Conservation (phyloP, 2,113 vertebrate genomes). For the Anguilla japonica region DNA sequence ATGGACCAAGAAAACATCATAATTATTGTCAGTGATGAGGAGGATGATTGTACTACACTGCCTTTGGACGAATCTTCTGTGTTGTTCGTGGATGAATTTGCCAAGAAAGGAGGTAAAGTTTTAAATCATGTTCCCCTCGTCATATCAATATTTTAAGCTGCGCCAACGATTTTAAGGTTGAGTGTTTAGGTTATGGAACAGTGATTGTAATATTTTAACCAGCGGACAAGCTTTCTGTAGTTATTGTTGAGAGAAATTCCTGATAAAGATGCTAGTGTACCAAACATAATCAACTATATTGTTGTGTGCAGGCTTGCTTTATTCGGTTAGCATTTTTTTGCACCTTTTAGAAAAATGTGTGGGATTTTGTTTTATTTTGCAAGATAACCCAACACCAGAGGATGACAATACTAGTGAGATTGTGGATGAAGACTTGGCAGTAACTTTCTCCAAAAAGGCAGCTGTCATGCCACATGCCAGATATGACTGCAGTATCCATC, state of each 20-base stretch:
- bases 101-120: slow-evolving; percentile 23
- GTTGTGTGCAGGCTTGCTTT: neutral
- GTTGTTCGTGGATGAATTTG: slow-evolving; percentile 50
- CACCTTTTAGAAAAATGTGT: neutral
- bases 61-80: slow-evolving; percentile 46
- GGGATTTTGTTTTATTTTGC: neutral
- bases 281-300: too few species aligned
- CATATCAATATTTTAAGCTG: neutral
- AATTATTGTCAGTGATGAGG: slow-evolving; percentile 67
- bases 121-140: neutral
- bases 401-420: neutral
- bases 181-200: neutral
- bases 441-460: slow-evolving; percentile 61
- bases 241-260: too few species aligned
- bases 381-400: slow-evolving; percentile 34
- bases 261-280: too few species aligned
- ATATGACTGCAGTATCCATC: slow-evolving; percentile 64
- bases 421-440: slow-evolving; percentile 67
- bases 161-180: slow-evolving; percentile 26
- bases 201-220: neutral
- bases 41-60: slow-evolving; percentile 25
- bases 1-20: slow-evolving; percentile 48
- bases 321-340: neutral
- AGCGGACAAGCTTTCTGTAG: too few species aligned
- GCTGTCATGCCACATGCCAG: slow-evolving; percentile 70